Evolutionary conservation across 2,797 vertebrate genomes (phyloP).

Genomic region (Petrocephalus schoutedeni): DNA sequence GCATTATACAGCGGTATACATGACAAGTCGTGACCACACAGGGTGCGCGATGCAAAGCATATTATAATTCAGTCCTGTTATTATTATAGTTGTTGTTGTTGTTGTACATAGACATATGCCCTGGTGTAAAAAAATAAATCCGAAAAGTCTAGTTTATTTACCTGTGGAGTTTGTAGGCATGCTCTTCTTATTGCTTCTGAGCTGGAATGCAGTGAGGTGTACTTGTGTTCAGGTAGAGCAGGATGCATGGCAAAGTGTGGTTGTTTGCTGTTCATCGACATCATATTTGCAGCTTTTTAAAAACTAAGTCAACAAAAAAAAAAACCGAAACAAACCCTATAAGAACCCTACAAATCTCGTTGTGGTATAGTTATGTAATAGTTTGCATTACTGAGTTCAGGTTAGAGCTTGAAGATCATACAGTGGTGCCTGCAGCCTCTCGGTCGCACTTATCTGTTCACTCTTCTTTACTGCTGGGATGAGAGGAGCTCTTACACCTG

Average conservation of each 20-base stretch:
- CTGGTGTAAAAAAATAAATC: conserved; percentile 36
- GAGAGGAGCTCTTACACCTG: conserved; percentile 94
- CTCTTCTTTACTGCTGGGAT: conserved; percentile 82
- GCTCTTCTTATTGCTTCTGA: conserved; percentile 97
- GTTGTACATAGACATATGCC: conserved; percentile 44
- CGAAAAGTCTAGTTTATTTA: conserved; percentile 65
- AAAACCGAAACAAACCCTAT: background rate
- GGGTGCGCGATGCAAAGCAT: conserved; percentile 50
- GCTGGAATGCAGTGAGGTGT: conserved; percentile 95
- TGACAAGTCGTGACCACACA: conserved; percentile 64
- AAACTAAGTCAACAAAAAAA: conserved; percentile 64
- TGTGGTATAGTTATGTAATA: conserved; percentile 53
- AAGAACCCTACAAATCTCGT: conserved; percentile 20
- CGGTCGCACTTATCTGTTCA: conserved; percentile 76
- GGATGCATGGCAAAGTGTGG: conserved; percentile 98
- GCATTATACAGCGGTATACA: conserved; percentile 54
- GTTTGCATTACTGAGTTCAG: conserved; percentile 47
- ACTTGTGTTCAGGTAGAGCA: conserved; percentile 95
- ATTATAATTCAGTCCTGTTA: conserved; percentile 14
- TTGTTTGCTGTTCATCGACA: conserved; percentile 99
- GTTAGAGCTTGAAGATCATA: conserved; percentile 63
- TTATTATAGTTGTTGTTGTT: background rate
- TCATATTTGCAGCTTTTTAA: conserved; percentile 86
- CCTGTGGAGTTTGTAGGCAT: conserved; percentile 95
- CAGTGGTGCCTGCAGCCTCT: conserved; percentile 75